phyloP scores from a whole-genome alignment of 2,113 vertebrate species.

The Aptenodytes patagonicus region DNA sequence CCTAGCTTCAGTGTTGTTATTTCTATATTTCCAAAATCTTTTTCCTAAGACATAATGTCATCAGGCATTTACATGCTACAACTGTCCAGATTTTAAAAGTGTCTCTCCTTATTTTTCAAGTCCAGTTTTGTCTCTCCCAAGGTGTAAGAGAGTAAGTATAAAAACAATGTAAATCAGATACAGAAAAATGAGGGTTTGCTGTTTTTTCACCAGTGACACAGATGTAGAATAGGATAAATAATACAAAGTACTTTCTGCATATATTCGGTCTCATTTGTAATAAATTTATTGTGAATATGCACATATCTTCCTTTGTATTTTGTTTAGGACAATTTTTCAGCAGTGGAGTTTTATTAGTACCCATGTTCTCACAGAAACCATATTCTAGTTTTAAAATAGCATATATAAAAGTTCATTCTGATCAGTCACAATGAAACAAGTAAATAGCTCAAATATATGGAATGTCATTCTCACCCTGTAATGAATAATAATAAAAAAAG shows the following conservation, averaged over 20 bases:
- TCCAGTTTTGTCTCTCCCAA: not conserved
- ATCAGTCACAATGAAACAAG: not conserved
- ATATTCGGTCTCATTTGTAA: not conserved
- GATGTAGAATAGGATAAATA: not conserved
- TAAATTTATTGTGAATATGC: not conserved
- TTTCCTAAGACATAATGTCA: not conserved
- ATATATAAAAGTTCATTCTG: not conserved
- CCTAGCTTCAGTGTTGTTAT: not conserved
- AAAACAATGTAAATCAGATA: not conserved
- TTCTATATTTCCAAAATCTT: not conserved
- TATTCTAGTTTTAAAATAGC: not conserved
- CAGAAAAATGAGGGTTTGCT: not conserved
- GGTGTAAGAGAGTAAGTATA: not conserved
- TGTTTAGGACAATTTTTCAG: not conserved
- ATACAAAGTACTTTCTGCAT: not conserved
- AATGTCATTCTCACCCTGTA: not conserved
- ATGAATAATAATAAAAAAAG: not conserved
- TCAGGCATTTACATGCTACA: not conserved
- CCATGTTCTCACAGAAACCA: not conserved
- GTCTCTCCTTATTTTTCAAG: not conserved
- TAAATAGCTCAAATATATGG: not conserved
- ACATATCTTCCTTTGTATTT: not conserved
- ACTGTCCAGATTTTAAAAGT: not conserved
- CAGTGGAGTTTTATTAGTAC: not conserved
- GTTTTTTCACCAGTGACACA: not conserved